Conservation (phyloP, 64 coral and sea anemone species). For the Pachyseris speciosa region DNA sequence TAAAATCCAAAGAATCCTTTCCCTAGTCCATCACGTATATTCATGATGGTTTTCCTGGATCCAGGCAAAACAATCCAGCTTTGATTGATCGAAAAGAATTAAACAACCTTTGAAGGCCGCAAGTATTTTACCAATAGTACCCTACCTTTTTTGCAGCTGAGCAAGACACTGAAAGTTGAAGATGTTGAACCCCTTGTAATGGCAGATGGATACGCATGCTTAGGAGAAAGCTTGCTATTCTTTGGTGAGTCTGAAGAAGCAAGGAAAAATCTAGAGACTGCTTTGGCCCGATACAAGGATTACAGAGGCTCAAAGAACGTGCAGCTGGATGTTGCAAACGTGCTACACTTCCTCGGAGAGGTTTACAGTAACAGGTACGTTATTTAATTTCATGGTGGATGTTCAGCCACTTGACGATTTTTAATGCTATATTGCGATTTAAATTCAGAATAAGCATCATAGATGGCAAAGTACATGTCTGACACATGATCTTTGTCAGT, state of each 20-base stretch:
- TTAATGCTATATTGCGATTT: too few relatives aligned
- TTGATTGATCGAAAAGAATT: too few relatives aligned
- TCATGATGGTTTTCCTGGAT: too few relatives aligned
- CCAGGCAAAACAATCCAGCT: too few relatives aligned
- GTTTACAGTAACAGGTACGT: conserved; percentile 1
- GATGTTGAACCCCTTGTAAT: not conserved
- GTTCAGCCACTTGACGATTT: too few relatives aligned
- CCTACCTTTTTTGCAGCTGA: not conserved
- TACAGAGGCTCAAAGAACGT: not conserved
- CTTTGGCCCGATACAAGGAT: not conserved
- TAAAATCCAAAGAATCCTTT: too few relatives aligned
- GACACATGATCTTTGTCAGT: too few relatives aligned
- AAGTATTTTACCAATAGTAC: not conserved
- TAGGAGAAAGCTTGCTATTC: not conserved
- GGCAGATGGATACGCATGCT: conserved; percentile 8
- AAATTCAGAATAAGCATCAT: too few relatives aligned
- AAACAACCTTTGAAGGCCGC: not conserved
- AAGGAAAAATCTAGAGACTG: not conserved
- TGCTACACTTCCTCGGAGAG: conserved; percentile 5
- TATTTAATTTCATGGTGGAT: too few relatives aligned
- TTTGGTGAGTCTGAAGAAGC: not conserved
- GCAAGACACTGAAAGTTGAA: not conserved
- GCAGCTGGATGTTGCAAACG: not conserved
- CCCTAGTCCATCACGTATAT: too few relatives aligned
- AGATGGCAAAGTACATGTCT: too few relatives aligned